Percentiles rank a stretch among this genome's conserved stretches.
These are phyloP conservation scores for Pomacea maculata DNA, from an alignment of 1,140 invertebrate genomes.

Conservation along the genomic window DNA sequence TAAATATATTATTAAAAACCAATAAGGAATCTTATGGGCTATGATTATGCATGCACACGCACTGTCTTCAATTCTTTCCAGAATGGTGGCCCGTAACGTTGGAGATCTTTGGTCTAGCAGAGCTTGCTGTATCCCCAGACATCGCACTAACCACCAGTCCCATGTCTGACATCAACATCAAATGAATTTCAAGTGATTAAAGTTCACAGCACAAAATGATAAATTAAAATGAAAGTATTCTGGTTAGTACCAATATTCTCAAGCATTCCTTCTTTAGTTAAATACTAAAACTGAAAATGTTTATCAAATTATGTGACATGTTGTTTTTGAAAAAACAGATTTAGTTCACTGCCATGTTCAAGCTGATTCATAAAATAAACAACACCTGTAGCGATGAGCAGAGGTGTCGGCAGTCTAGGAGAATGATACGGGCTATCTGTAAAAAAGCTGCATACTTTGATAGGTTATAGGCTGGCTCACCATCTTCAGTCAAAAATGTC, in stretches of 20 bases:
- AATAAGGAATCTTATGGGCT: too few relatives aligned
- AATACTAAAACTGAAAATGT: not conserved
- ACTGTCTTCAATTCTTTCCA: slow-evolving; percentile 70
- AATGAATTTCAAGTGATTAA: not conserved
- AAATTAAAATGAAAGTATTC: not conserved
- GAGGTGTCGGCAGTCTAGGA: slow-evolving; percentile 67
- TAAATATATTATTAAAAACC: too few relatives aligned
- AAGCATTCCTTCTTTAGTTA: not conserved
- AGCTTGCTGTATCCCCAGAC: slow-evolving; percentile 77
- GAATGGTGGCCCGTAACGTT: slow-evolving; percentile 72
- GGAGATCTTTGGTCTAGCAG: slow-evolving; percentile 78
- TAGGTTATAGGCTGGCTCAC: slow-evolving; percentile 67
- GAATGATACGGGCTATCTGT: slow-evolving; percentile 74
- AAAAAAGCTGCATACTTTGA: slow-evolving; percentile 74
- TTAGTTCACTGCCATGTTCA: not conserved
- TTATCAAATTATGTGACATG: not conserved
- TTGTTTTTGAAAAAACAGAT: not conserved
- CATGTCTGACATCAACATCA: slow-evolving; percentile 61
- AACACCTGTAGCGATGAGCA: slow-evolving; percentile 52
- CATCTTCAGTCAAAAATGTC: slow-evolving; percentile 52
- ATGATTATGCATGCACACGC: slow-evolving; percentile 28
- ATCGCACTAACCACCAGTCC: slow-evolving; percentile 80
- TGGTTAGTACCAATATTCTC: not conserved
- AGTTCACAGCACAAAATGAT: too few relatives aligned
- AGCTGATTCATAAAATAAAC: not conserved